phyloP scores from a whole-genome alignment of 2,113 vertebrate genomes.

The Ameiurus melas region DNA sequence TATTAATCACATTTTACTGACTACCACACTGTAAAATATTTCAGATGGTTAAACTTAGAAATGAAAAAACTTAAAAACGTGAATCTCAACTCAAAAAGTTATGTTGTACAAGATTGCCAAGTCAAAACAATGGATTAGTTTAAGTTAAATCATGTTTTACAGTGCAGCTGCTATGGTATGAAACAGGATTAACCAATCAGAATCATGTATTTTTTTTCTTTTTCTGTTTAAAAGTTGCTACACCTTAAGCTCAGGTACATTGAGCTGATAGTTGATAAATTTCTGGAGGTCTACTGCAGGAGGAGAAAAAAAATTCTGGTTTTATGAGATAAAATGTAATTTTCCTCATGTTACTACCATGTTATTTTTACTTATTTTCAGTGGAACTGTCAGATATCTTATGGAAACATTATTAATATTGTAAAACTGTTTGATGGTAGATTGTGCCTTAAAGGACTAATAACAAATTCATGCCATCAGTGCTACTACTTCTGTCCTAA shows the following conservation, averaged over 20 bases:
- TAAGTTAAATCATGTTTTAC: no score
- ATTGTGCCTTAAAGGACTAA: not conserved
- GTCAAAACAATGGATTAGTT: no score
- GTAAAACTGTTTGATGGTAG: not conserved
- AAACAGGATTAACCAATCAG: not conserved
- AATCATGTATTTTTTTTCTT: not conserved
- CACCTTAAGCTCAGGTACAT: not conserved
- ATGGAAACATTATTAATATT: not conserved
- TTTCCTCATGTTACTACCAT: not conserved
- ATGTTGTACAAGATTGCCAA: no score
- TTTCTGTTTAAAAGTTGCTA: slow-evolving; percentile 1
- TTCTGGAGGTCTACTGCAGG: not conserved
- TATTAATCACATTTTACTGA: slow-evolving; percentile 1
- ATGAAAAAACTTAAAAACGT: no score
- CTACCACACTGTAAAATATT: not conserved
- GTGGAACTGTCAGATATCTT: not conserved
- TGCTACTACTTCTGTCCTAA: not conserved
- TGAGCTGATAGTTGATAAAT: not conserved
- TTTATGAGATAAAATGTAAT: not conserved
- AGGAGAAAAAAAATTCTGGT: not conserved
- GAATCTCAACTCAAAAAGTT: no score
- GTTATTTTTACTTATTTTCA: not conserved
- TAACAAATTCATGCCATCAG: not conserved
- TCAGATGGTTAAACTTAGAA: no score
- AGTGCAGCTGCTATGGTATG: not conserved